Conservation (phyloP, 2,888 invertebrate species). For the Galeruca laticollis region DNA sequence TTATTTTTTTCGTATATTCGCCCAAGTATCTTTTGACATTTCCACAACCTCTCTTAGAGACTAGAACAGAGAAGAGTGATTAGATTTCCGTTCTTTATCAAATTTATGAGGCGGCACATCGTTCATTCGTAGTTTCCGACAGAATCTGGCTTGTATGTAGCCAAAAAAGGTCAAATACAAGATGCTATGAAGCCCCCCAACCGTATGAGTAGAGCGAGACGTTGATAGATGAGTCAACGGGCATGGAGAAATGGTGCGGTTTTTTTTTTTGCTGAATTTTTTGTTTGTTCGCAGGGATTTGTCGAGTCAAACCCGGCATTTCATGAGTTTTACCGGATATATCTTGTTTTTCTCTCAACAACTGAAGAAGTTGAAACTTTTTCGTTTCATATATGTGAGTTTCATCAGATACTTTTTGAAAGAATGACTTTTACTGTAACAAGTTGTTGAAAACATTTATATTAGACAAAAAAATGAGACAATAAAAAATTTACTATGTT, state of each 20-base stretch:
- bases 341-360: slow-evolving; percentile 1
- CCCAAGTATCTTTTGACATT: slow-evolving; percentile 52
- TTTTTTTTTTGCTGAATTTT: slow-evolving; percentile 21
- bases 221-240: slow-evolving; percentile 42
- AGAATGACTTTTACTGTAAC: neutral
- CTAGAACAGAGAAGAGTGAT: slow-evolving; percentile 49
- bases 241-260: slow-evolving; percentile 33
- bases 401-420: neutral
- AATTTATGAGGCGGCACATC: slow-evolving; percentile 64
- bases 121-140: slow-evolving; percentile 60
- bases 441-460: neutral
- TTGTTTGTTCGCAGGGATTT: slow-evolving; percentile 36
- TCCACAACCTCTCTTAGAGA: slow-evolving; percentile 43
- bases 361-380: slow-evolving; percentile 1
- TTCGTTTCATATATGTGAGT: neutral
- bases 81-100: slow-evolving; percentile 58
- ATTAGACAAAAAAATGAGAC: no score
- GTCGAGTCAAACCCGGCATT: slow-evolving; percentile 28
- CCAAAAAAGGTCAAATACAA: slow-evolving; percentile 44
- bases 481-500: no score
- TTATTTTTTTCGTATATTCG: no score
- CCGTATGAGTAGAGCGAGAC: slow-evolving; percentile 34
- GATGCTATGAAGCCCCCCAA: slow-evolving; percentile 30
- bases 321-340: slow-evolving; percentile 27
- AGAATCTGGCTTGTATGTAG: slow-evolving; percentile 44